These are phyloP conservation scores for Intellagama lesueurii DNA, from an alignment of 2,797 vertebrate genomes.

Conservation along the genomic window DNA sequence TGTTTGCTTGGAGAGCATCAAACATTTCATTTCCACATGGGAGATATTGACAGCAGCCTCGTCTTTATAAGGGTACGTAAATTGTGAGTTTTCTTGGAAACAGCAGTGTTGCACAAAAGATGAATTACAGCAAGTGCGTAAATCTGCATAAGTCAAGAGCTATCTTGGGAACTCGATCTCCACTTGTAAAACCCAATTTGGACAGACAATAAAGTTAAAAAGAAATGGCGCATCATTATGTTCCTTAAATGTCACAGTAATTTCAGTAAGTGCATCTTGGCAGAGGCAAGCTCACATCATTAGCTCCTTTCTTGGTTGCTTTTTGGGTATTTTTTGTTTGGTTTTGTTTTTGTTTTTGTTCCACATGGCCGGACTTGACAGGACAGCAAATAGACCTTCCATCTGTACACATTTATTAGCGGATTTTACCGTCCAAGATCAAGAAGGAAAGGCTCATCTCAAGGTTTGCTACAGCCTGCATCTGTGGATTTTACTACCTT, in stretches of 20 bases:
- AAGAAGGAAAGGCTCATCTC: constrained; percentile 70
- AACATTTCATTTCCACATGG: not conserved
- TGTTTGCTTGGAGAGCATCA: constrained; percentile 55
- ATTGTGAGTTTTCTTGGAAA: constrained; percentile 24
- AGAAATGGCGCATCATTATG: constrained; percentile 71
- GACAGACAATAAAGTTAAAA: constrained; percentile 71
- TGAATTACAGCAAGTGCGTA: constrained; percentile 49
- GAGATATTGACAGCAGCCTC: constrained; percentile 55
- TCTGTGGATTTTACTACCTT: constrained; percentile 67
- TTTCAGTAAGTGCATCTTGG: constrained; percentile 72
- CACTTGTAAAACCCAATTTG: constrained; percentile 65
- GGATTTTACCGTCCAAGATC: constrained; percentile 70
- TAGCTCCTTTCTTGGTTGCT: constrained; percentile 71
- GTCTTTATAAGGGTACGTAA: constrained; percentile 53
- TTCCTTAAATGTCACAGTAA: constrained; percentile 73
- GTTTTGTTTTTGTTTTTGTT: constrained; percentile 56
- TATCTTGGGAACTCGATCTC: constrained; percentile 68
- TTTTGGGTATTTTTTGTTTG: constrained; percentile 39
- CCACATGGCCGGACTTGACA: constrained; percentile 68
- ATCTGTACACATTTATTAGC: constrained; percentile 69
- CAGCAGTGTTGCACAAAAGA: constrained; percentile 58
- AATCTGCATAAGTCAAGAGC: constrained; percentile 70
- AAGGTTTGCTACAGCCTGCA: constrained; percentile 66
- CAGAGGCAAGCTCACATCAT: constrained; percentile 60
- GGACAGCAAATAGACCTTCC: constrained; percentile 70